A percentile compares a stretch with the other conserved stretches of the same genome.
Evolutionary conservation across 2,113 vertebrate genomes (phyloP).

Genomic region (Datnioides undecimradiatus): DNA sequence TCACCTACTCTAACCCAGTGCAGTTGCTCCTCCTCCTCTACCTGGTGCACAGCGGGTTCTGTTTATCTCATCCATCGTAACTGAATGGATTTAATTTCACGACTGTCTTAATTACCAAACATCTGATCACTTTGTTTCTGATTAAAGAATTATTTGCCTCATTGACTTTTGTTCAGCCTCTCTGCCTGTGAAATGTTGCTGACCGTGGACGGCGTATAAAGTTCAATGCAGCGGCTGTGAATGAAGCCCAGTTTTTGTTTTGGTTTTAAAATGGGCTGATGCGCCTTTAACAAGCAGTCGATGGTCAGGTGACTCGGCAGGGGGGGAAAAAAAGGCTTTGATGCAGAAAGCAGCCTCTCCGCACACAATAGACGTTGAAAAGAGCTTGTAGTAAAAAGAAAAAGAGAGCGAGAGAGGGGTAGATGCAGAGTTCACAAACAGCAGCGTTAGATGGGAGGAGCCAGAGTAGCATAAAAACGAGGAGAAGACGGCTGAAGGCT

Average conservation of each 20-base stretch:
- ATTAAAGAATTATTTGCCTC: neutral
- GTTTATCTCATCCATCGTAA: neutral
- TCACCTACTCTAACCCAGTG: conserved; percentile 40
- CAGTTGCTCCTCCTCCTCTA: conserved; percentile 9
- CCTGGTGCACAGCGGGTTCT: neutral
- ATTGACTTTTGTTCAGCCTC: neutral
- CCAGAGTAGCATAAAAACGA: conserved; percentile 34
- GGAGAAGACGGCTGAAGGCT: conserved; percentile 23
- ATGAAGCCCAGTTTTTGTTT: conserved; percentile 40
- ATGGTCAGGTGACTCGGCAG: conserved; percentile 72
- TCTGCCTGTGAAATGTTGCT: neutral
- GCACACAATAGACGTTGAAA: conserved; percentile 16
- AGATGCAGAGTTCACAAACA: conserved; percentile 43
- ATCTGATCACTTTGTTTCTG: neutral
- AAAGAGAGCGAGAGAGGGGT: conserved; percentile 18
- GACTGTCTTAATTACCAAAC: neutral
- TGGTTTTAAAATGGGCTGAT: conserved; percentile 55
- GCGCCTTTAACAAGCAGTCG: conserved; percentile 72
- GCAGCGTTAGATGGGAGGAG: conserved; percentile 28
- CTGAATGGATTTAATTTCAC: neutral
- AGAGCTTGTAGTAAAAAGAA: conserved; percentile 40
- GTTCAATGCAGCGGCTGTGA: neutral
- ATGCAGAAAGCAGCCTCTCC: conserved; percentile 54
- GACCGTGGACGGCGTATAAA: neutral
- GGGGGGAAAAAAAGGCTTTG: conserved; percentile 43